These are phyloP conservation scores for Coreius guichenoti DNA, from an alignment of 2,797 vertebrate species.

Conservation along the genomic window DNA sequence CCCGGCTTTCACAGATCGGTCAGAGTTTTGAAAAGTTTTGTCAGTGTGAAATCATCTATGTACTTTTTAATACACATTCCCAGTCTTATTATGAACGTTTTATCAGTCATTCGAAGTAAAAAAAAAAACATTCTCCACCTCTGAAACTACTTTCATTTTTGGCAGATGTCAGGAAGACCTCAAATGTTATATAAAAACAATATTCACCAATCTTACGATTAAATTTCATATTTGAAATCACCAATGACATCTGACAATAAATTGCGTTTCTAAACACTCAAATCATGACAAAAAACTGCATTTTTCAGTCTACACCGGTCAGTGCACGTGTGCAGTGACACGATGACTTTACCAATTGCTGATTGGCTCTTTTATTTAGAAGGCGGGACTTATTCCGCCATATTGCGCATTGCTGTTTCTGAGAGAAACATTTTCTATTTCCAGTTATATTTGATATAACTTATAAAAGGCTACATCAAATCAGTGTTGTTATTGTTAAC, in stretches of 20 bases:
- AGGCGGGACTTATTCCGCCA: too few relatives aligned
- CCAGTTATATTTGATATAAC: too few relatives aligned
- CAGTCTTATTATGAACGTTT: neutral
- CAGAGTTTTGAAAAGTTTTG: slow-evolving; percentile 1
- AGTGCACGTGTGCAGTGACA: too few relatives aligned
- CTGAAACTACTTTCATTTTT: neutral
- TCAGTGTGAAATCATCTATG: neutral
- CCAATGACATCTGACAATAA: neutral
- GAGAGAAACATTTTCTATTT: too few relatives aligned
- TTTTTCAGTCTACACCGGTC: too few relatives aligned
- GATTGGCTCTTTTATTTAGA: neutral
- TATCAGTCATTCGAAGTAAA: neutral
- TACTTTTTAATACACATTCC: neutral
- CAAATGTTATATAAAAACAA: neutral
- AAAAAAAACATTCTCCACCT: neutral
- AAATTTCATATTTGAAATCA: neutral
- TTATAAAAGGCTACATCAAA: too few relatives aligned
- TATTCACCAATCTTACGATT: neutral
- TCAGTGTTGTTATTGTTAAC: too few relatives aligned
- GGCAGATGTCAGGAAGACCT: neutral
- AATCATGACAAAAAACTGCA: neutral
- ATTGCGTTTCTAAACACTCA: neutral
- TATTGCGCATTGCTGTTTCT: too few relatives aligned
- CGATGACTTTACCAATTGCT: too few relatives aligned
- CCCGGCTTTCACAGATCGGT: neutral